Evolutionary conservation across 1,140 invertebrate genomes (phyloP).

Genomic region (Atta cephalotes): DNA sequence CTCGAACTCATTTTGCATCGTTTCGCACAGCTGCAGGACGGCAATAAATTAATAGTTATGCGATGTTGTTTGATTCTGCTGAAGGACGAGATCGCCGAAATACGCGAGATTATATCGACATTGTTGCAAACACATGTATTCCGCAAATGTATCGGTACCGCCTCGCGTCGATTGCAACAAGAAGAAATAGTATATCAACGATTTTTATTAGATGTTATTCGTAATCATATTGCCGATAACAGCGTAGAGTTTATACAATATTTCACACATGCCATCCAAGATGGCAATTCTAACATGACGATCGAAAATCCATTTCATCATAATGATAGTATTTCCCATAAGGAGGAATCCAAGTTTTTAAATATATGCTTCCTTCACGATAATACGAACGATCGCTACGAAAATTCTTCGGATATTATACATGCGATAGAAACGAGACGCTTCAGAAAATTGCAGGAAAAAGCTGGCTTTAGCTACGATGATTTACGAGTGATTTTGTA

Average conservation of each 20-base stretch:
- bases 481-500: slow-evolving; percentile 70
- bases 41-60: slow-evolving; percentile 48
- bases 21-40: slow-evolving; percentile 43
- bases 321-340: slow-evolving; percentile 68
- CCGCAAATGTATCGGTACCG: background rate
- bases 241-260: slow-evolving; percentile 37
- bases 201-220: slow-evolving; percentile 39
- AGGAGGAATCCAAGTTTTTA: slow-evolving; percentile 77
- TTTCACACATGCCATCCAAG: slow-evolving; percentile 47
- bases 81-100: slow-evolving; percentile 71
- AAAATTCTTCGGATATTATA: slow-evolving; percentile 4
- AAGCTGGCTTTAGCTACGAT: slow-evolving; percentile 52
- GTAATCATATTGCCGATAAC: background rate
- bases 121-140: slow-evolving; percentile 24
- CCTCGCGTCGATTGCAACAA: background rate
- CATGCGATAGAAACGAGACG: slow-evolving; percentile 53
- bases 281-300: background rate
- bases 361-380: slow-evolving; percentile 68
- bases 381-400: background rate
- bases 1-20: slow-evolving; percentile 58
- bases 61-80: slow-evolving; percentile 70
- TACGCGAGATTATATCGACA: slow-evolving; percentile 55
- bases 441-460: slow-evolving; percentile 47
- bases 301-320: slow-evolving; percentile 78
- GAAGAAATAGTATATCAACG: slow-evolving; percentile 60